A percentile compares a stretch with the other conserved stretches of the same genome.
Conservation (phyloP, 2,113 vertebrate genomes). For the Brevimyrus niger region DNA sequence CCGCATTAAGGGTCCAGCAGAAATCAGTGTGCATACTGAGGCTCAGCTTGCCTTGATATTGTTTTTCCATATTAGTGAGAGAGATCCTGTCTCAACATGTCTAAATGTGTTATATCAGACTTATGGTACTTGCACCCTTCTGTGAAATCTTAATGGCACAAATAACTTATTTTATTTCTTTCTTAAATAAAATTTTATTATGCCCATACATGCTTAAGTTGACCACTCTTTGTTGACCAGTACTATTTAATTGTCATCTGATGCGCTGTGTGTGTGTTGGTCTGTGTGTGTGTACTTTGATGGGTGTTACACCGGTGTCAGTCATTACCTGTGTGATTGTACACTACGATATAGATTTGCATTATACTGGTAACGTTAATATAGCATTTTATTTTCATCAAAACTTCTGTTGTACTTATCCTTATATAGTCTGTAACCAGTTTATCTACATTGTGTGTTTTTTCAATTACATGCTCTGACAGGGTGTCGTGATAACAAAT, state of each 20-base stretch:
- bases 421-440: too few relatives aligned
- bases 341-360: too few relatives aligned
- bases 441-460: too few relatives aligned
- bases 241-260: neutral
- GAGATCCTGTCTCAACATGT: neutral
- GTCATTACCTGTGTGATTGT: too few relatives aligned
- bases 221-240: neutral
- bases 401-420: too few relatives aligned
- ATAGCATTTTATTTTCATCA: too few relatives aligned
- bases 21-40: neutral
- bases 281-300: neutral
- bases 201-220: neutral
- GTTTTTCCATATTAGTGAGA: neutral
- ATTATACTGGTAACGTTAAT: too few relatives aligned
- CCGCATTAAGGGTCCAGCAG: neutral
- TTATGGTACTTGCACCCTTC: neutral
- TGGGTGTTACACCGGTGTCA: too few relatives aligned
- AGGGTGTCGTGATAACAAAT: too few relatives aligned
- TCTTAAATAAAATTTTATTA: neutral
- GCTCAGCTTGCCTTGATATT: neutral
- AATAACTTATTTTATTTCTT: too few relatives aligned
- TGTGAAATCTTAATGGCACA: neutral
- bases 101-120: neutral
- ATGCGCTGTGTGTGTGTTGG: neutral
- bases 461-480: too few relatives aligned